Conservation (phyloP, 2,113 vertebrate genomes). For the Peromyscus californicus region DNA sequence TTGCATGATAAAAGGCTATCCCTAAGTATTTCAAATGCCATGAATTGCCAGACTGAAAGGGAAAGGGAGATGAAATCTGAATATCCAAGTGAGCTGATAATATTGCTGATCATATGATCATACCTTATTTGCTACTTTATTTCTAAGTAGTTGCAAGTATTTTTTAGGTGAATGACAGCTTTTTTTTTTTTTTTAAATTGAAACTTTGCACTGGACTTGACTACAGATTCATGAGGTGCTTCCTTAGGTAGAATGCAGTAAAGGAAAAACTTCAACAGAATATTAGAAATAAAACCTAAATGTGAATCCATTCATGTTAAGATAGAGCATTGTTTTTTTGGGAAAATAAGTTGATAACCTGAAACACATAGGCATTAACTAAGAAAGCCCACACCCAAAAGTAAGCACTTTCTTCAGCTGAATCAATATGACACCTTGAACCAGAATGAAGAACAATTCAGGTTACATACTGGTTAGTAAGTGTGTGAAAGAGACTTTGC, state of each 20-base stretch:
- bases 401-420: neutral
- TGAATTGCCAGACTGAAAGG: neutral
- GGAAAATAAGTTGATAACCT: neutral
- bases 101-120: neutral
- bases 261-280: neutral
- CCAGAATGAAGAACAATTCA: neutral
- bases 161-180: neutral
- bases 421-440: neutral
- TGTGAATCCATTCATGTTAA: neutral
- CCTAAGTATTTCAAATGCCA: neutral
- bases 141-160: neutral
- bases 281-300: neutral
- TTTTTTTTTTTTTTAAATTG: neutral
- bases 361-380: neutral
- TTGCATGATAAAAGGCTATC: neutral
- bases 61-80: neutral
- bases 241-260: slow-evolving; percentile 30
- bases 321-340: neutral
- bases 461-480: neutral
- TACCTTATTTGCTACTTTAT: slow-evolving; percentile 2
- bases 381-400: neutral
- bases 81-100: neutral
- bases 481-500: neutral
- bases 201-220: neutral
- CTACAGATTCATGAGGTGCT: neutral